A percentile compares a stretch with the other conserved stretches of the same genome.
These are phyloP conservation scores for Dendrolimus pini DNA, from an alignment of 2,888 invertebrate genomes.

Conservation along the genomic window DNA sequence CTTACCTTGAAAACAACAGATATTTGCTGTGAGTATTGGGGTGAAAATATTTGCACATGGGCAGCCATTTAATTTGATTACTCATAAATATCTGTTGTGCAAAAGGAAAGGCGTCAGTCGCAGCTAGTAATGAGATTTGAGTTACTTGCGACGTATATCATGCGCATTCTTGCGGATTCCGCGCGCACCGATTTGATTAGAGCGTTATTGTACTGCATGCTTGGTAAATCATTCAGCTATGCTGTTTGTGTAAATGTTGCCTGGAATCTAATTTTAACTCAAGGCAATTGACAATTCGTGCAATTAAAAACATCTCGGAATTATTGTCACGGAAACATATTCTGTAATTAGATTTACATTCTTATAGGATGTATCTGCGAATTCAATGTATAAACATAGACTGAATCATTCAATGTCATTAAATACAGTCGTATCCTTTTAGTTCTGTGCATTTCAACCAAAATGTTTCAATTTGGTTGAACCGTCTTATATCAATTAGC, in stretches of 20 bases:
- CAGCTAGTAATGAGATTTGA: constrained; percentile 43
- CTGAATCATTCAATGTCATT: too few species aligned
- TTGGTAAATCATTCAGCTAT: constrained; percentile 8
- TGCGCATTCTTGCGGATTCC: constrained; percentile 49
- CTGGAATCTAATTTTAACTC: neutral
- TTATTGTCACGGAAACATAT: constrained; percentile 4
- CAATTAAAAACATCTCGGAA: constrained; percentile 1
- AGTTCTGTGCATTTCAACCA: too few species aligned
- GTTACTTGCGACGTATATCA: constrained; percentile 27
- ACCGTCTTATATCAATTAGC: too few species aligned
- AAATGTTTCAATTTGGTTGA: too few species aligned
- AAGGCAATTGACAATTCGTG: constrained; percentile 4
- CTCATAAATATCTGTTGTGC: neutral
- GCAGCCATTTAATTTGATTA: neutral
- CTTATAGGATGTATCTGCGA: constrained; percentile 10
- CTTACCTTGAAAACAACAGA: too few species aligned
- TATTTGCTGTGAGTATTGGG: neutral
- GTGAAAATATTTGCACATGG: neutral
- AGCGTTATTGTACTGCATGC: constrained; percentile 14
- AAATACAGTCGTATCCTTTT: too few species aligned
- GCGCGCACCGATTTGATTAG: constrained; percentile 53
- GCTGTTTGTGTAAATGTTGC: too few species aligned
- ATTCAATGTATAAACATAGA: too few species aligned
- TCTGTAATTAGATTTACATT: constrained; percentile 8
- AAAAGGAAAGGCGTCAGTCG: neutral